Evolutionary conservation across 2,797 vertebrate genomes (phyloP).

Genomic region (Poecile montanus): DNA sequence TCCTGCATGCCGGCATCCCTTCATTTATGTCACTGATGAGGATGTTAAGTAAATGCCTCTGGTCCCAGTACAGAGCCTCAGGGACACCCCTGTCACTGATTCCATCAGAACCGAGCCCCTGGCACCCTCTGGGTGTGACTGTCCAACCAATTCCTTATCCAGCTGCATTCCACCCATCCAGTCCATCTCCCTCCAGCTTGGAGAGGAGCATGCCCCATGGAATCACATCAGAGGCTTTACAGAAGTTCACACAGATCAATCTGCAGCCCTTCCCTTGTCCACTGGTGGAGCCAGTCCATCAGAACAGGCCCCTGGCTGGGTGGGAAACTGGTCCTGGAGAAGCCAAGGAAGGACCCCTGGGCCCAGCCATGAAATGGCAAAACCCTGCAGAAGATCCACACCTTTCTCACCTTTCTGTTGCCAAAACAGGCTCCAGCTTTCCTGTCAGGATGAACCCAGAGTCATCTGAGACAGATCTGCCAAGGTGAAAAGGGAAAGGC

Average conservation of each 20-base stretch:
- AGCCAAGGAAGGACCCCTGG: background rate
- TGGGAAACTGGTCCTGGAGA: background rate
- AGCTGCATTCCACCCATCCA: too few species aligned
- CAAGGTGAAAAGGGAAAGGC: background rate
- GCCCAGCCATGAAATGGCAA: background rate
- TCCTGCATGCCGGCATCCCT: too few species aligned
- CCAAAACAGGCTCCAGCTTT: background rate
- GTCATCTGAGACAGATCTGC: background rate
- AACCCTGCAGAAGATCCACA: background rate
- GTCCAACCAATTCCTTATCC: background rate
- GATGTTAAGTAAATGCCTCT: background rate
- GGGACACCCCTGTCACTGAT: background rate
- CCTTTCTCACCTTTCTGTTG: background rate
- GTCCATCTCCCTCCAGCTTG: fast-evolving
- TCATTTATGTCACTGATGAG: background rate
- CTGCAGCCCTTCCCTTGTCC: background rate
- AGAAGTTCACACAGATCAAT: background rate
- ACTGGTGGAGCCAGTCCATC: background rate
- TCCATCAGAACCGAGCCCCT: background rate
- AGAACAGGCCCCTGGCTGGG: background rate
- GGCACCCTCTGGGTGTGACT: background rate
- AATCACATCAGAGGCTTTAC: too few species aligned
- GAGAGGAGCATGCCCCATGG: background rate
- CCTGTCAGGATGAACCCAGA: background rate
- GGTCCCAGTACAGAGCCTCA: background rate